Percentiles rank a stretch among this genome's conserved stretches.
phyloP scores from a whole-genome alignment of 2,888 invertebrate species.

The Panopea generosa region DNA sequence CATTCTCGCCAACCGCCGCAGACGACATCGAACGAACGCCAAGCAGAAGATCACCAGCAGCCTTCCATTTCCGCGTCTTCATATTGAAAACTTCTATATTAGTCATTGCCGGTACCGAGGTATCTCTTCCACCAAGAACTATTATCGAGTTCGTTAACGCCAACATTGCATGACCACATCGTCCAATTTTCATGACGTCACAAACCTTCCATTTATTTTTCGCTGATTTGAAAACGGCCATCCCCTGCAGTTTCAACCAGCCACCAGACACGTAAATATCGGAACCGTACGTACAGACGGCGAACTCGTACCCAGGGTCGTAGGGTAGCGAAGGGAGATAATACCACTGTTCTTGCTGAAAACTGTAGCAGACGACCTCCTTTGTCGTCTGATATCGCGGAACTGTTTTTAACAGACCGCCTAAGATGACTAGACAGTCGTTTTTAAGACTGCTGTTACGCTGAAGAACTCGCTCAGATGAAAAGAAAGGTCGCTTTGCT shows the following conservation, averaged over 20 bases:
- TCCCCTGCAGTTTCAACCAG: constrained; percentile 73
- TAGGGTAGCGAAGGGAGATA: constrained; percentile 75
- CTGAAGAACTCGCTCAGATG: constrained; percentile 63
- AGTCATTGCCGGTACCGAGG: constrained; percentile 72
- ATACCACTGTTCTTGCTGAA: constrained; percentile 75
- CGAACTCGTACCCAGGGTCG: constrained; percentile 77
- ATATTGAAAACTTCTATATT: constrained; percentile 74
- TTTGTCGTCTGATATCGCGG: constrained; percentile 72
- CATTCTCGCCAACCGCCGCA: constrained; percentile 72
- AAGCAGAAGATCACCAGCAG: constrained; percentile 70
- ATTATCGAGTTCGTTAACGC: constrained; percentile 71
- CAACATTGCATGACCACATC: constrained; percentile 77
- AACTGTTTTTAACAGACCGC: constrained; percentile 73
- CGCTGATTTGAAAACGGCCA: constrained; percentile 72
- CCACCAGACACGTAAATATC: constrained; percentile 78
- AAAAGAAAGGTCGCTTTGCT: constrained; percentile 66
- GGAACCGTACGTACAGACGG: constrained; percentile 71
- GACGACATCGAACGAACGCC: constrained; percentile 74
- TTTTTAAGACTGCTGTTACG: constrained; percentile 68
- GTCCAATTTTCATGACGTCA: constrained; percentile 72
- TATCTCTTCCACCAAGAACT: constrained; percentile 76
- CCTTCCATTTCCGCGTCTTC: constrained; percentile 71
- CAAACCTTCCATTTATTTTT: constrained; percentile 76
- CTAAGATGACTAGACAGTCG: constrained; percentile 73
- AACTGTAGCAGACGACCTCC: constrained; percentile 76